Evolutionary conservation across 2,113 vertebrate species (phyloP), one percentile per base, ranked within the genome.

Genomic region (Gambusia holbrooki): DNA sequence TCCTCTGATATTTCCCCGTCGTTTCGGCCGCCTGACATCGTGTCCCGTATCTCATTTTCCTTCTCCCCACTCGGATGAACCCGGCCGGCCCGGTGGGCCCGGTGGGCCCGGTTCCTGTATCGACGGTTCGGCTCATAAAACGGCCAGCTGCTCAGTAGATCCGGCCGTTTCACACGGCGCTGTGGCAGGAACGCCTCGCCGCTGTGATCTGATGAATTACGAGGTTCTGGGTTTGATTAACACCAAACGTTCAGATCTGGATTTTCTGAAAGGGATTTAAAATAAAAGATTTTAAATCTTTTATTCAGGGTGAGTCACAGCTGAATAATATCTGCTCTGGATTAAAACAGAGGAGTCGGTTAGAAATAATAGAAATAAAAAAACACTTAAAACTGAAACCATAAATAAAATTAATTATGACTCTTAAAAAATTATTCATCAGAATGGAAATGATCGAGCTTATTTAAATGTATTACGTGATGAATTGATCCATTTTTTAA

Each of bases 1-100:
- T 51, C 71, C n/a, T 0, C 62, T 64, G 70, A 87, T 84, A 84
- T 83, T 84, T 86, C 76, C 77, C 83, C 62, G 35, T 66, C n/a
- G 29, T 37, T 54, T 62, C 68, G 32, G 78, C 71, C 70, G 42
- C 32, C 65, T 0, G 66, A 83, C 77, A 66, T 72, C n/a, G 4
- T 6, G 29, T 85, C 87, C 88, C 77, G 11, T 63, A 80, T 88
- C 86, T 88, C 66, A 76, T 87, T 77, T 76, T 74, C 76, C 65
- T 79, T 62, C 73, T 71, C 78, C 81, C 80, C 89, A 86, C 90
- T 89, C 75, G 76, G 88, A 88, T 92, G 90, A 92, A 79, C 83
- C 78, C 25, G 1, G 28, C 22, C 8, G 62, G 82, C 69, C 65
- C 68, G 0, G 37, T 0, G 74, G 62, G 82, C 69, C 65, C 68